phyloP scores from a whole-genome alignment of 2,888 invertebrate species.

The Patella ulyssiponensis region DNA sequence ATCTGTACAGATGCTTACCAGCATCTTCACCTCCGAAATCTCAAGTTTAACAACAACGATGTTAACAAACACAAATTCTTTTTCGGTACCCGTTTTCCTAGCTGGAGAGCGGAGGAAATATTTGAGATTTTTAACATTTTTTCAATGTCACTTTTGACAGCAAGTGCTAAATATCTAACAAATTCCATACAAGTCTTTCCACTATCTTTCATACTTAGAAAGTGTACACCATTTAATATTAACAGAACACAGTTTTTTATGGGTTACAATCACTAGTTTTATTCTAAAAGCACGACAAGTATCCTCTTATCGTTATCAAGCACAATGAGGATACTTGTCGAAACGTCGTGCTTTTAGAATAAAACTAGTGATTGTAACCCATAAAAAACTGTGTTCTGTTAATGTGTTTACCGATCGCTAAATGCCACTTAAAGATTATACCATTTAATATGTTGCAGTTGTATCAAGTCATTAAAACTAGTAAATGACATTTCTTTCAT shows the following conservation, averaged over 20 bases:
- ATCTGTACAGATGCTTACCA: background rate
- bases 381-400: no score
- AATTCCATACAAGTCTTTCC: constrained; percentile 14
- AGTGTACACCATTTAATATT: constrained; percentile 5
- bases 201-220: constrained; percentile 14
- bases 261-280: no score
- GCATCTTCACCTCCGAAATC: constrained; percentile 19
- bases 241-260: no score
- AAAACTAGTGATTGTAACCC: no score
- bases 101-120: constrained; percentile 10
- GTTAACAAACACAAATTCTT: constrained; percentile 13
- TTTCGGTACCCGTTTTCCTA: constrained; percentile 13
- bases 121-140: background rate
- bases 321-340: no score
- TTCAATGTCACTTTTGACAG: background rate
- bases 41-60: constrained; percentile 2
- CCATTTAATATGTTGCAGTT: constrained; percentile 14
- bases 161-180: constrained; percentile 13
- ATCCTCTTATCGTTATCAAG: no score
- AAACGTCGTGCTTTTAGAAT: no score
- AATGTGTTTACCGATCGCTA: no score
- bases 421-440: no score
- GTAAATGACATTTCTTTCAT: background rate
- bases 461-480: background rate
- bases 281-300: no score